Percentiles rank a stretch among this genome's conserved stretches.
Evolutionary conservation across 2,888 invertebrate genomes (phyloP).

Genomic region (Protodeltote pygarga): DNA sequence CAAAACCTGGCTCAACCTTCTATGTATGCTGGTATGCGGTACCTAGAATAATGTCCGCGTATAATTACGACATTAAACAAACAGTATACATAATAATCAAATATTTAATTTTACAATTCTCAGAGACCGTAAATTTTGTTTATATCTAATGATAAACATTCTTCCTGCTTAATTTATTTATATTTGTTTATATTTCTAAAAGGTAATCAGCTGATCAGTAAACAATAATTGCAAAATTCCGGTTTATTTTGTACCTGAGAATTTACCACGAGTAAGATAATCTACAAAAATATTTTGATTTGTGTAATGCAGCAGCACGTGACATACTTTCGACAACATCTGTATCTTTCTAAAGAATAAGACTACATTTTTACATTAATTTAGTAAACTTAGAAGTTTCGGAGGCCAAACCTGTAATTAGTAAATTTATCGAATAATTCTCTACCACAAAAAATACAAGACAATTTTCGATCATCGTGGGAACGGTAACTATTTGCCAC

Average conservation of each 20-base stretch:
- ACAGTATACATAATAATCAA: slow-evolving; percentile 56
- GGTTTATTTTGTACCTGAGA: too few species aligned
- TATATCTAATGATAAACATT: slow-evolving; percentile 1
- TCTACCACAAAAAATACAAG: too few species aligned
- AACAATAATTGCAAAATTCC: slow-evolving; percentile 22
- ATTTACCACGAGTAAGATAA: too few species aligned
- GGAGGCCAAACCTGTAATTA: too few species aligned
- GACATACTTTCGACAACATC: too few species aligned
- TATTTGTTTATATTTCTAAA: slow-evolving; percentile 2
- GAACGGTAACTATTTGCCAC: neutral
- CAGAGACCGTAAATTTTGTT: neutral
- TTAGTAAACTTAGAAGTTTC: too few species aligned
- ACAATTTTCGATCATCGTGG: neutral
- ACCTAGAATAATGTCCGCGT: slow-evolving; percentile 51
- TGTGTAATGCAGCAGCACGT: too few species aligned
- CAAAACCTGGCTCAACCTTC: slow-evolving; percentile 44
- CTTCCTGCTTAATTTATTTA: slow-evolving; percentile 6
- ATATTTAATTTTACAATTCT: slow-evolving; percentile 11
- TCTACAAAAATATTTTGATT: too few species aligned
- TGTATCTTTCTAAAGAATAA: too few species aligned
- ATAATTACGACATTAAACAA: slow-evolving; percentile 59
- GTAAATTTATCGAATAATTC: too few species aligned
- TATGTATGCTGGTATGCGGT: slow-evolving; percentile 32
- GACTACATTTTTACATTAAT: too few species aligned
- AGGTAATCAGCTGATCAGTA: neutral